These are phyloP conservation scores for Protaetia brevitarsis DNA, from an alignment of 1,140 invertebrate species.

Conservation along the genomic window DNA sequence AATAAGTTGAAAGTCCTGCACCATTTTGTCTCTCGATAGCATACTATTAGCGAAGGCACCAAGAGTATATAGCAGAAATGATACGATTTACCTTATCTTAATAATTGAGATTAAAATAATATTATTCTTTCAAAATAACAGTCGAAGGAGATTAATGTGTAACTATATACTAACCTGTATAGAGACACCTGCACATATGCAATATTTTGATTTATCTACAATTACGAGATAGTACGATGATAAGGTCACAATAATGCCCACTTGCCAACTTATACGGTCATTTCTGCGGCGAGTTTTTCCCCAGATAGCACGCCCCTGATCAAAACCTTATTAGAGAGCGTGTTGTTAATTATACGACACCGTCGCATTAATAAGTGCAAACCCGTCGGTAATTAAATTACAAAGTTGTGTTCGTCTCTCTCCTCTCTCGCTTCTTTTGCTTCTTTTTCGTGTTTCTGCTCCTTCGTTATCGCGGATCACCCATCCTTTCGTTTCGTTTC, in stretches of 20 bases:
- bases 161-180: background rate
- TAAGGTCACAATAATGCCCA: background rate
- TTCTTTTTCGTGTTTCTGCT: background rate
- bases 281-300: background rate
- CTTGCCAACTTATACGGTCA: background rate
- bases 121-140: background rate
- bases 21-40: too few relatives aligned
- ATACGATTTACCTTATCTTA: too few relatives aligned
- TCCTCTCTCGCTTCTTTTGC: background rate
- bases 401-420: background rate
- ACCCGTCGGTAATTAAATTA: slow-evolving; percentile 16
- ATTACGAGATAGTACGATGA: background rate
- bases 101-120: too few relatives aligned
- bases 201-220: slow-evolving; percentile 2
- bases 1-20: too few relatives aligned
- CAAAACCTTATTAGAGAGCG: slow-evolving; percentile 16
- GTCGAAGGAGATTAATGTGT: background rate
- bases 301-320: slow-evolving; percentile 6
- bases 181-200: background rate
- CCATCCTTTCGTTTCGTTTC: background rate
- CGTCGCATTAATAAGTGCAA: slow-evolving; percentile 11
- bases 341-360: slow-evolving; percentile 18
- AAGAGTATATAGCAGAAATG: too few relatives aligned
- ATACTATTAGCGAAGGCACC: too few relatives aligned
- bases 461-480: background rate